Evolutionary conservation across 2,797 vertebrate genomes (phyloP), one percentile per base, ranked within the genome.

Genomic region (Catostomus latipinnis): DNA sequence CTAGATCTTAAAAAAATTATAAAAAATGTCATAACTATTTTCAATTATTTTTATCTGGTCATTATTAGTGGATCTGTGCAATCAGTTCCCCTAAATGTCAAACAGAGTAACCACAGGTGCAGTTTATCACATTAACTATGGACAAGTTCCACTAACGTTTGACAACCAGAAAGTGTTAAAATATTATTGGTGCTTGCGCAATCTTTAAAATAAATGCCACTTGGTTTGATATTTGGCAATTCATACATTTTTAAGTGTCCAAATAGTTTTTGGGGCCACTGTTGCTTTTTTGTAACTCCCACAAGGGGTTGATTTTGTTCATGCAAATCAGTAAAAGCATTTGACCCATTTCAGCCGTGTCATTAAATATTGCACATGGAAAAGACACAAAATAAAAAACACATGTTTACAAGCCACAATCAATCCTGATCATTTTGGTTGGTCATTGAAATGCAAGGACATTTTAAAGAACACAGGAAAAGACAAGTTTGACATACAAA

Each of bases 291-390:
- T 49, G 10, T 69, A 61, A 52, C 45, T 9, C 56, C 56, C 76
- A 78, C 49, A 62, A 63, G 67, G 67, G 57, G 34, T 71, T 7
- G 34, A 63, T 56, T 54, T 43, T 61, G 22, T 62, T 78, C 76
- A 78, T 78, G 67, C 67, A 71, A 78, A 62, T 78, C 76, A 71
- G 45, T 68, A 13, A 54, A 63, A 62, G 57, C 58, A n/a, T 61
- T 34, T 6, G 11, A 5, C 12, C 46, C 14, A 7, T 75, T 45
- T 54, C 6, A 62, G 45, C 22, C 18, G 60, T 68, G 14, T 68
- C 45, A 68, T 50, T 67, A 13, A 48, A 66, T 46, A 75, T 8
- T 18, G 50, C 14, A 53, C 12, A 63, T 0, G 54, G 13, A 11
- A 56, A 43, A 11, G 3, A 16, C 46, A 57, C 13, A 7, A 22